phyloP scores from a whole-genome alignment of 2,888 invertebrate species.

The Endomychus coccineus region DNA sequence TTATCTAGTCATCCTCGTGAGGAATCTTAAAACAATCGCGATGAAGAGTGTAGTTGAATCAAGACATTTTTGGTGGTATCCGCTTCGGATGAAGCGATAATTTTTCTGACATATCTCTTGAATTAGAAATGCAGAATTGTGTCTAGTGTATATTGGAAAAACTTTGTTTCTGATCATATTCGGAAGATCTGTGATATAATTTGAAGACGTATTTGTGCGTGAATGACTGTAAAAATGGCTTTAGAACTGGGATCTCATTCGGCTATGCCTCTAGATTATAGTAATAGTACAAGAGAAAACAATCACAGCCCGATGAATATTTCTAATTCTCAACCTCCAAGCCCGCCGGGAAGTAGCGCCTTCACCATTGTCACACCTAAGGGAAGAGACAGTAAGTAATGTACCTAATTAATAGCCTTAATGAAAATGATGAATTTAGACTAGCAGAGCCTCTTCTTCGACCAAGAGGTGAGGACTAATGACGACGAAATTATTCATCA shows the following conservation, averaged over 20 bases:
- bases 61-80: no score
- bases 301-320: constrained; percentile 37
- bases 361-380: constrained; percentile 63
- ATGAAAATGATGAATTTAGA: background rate
- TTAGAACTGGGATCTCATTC: constrained; percentile 57
- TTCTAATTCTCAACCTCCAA: constrained; percentile 34
- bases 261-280: constrained; percentile 62
- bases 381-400: constrained; percentile 41
- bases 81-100: no score
- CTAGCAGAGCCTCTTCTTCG: background rate
- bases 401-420: no score
- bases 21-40: background rate
- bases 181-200: no score
- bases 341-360: constrained; percentile 48
- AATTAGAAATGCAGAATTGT: no score
- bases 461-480: no score
- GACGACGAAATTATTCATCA: no score
- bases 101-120: no score
- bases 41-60: no score
- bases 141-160: no score
- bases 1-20: constrained; percentile 6
- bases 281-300: constrained; percentile 40
- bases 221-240: constrained; percentile 39
- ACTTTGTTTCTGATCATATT: no score
- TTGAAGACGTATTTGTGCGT: constrained; percentile 1